These are phyloP conservation scores for Dinocampus coccinellae DNA, from an alignment of 2,888 invertebrate species.

Conservation along the genomic window DNA sequence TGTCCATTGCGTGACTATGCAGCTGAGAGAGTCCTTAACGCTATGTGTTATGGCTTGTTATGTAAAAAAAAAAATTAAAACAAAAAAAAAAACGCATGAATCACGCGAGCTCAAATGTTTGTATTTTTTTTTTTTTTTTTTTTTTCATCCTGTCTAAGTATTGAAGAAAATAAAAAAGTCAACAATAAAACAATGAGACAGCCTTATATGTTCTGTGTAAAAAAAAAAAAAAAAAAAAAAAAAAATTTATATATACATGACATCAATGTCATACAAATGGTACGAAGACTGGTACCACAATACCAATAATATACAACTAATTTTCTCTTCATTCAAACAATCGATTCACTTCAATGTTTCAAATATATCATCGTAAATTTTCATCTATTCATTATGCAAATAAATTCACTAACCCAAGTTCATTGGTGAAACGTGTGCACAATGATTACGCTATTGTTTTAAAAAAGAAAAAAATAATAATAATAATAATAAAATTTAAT, in stretches of 20 bases:
- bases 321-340: neutral
- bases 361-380: conserved; percentile 1
- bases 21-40: conserved; percentile 34
- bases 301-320: conserved; percentile 18
- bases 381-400: neutral
- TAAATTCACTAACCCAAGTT: neutral
- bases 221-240: neutral
- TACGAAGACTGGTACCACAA: conserved; percentile 38
- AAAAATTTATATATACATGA: conserved; percentile 23
- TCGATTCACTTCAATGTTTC: conserved; percentile 9
- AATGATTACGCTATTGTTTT: neutral
- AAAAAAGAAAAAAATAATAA: conserved; percentile 19
- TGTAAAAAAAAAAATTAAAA: no score
- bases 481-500: no score
- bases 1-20: conserved; percentile 47
- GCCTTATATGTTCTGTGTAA: no score
- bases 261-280: conserved; percentile 23
- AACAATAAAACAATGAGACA: no score
- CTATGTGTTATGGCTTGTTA: conserved; percentile 17
- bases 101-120: conserved; percentile 48
- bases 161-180: neutral
- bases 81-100: conserved; percentile 37
- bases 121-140: neutral
- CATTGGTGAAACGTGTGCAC: neutral
- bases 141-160: neutral